These are phyloP conservation scores for Oncorhynchus gorbuscha DNA, from an alignment of 2,113 vertebrate species.

Conservation along the genomic window DNA sequence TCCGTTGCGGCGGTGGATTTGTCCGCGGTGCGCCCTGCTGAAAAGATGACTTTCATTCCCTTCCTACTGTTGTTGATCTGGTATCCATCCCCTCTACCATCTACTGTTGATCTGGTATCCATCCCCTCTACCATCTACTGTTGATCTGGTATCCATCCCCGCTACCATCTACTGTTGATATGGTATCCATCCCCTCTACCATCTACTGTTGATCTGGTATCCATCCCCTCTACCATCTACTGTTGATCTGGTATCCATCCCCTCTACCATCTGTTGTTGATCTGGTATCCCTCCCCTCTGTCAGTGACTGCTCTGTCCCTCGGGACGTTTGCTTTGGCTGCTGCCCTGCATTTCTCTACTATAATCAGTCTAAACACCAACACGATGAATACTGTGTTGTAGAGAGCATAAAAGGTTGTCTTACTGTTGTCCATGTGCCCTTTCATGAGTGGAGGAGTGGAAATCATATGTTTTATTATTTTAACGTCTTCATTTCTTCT, in stretches of 20 bases:
- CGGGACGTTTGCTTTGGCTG: constrained; percentile 54
- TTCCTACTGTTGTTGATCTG: neutral
- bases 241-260: no score
- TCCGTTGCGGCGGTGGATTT: constrained; percentile 8
- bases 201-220: no score
- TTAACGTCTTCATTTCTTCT: no score
- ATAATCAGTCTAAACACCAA: constrained; percentile 21
- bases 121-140: no score
- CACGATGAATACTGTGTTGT: constrained; percentile 19
- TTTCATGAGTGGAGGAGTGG: neutral
- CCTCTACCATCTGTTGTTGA: no score
- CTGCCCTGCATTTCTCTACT: constrained; percentile 29
- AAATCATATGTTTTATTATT: neutral
- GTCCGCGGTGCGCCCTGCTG: constrained; percentile 38
- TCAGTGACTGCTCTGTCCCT: constrained; percentile 30
- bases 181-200: no score
- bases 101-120: no score
- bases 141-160: no score
- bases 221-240: no score
- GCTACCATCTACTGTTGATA: no score
- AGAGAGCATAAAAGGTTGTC: no score
- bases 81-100: no score
- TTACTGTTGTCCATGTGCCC: neutral
- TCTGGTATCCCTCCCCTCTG: neutral
- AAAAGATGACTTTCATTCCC: constrained; percentile 65